Base-by-base conservation (phyloP, 2,113 vertebrate species). In the Marmota flaviventris region DNA sequence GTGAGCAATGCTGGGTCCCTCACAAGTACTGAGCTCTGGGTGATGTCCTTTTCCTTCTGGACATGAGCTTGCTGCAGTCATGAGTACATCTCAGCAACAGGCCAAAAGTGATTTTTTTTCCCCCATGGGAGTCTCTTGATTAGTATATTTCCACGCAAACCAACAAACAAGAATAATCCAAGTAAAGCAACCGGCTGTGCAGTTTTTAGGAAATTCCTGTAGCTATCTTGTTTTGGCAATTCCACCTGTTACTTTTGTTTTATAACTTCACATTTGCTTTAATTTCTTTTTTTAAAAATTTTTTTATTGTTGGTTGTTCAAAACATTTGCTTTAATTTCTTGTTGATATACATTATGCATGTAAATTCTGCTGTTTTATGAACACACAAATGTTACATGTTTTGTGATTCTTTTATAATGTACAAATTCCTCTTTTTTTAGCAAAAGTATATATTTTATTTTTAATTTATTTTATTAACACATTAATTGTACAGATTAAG, bases 261-360 rank as follows among this genome's bases (percentile, higher is more conserved):
- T 92, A 29, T 16, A 86, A 34, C 34, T 85, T 93, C 61, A 88
- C 53, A 61, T 87, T 86, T 78, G 39, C n/a, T 95, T 69, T 93
- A 27, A 69, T 94, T 89, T 89, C 65, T 89, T 37, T 39, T 39
- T 39, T 39, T 39, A 39, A 39, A 39, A 39, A 39, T 39, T 39
- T 39, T 39, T 39, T 39, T 39, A 39, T 39, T 39, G 39, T 39
- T 39, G 39, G 39, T 39, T 39, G 39, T 39, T 39, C 39, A 39
- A 39, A 39, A 88, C 53, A 61, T 87, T 86, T 78, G 39, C n/a
- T 95, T 69, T 93, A 27, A 69, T 94, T 89, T 89, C 65, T 89
- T 37, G 22, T 81, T 83, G 37, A 34, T 9, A 61, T 27, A 34
- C 7, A 61, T 37, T 9, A 61, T 27, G 29, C 7, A 61, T 37